phyloP scores from a whole-genome alignment of 2,113 vertebrate genomes.

The Nibea albiflora region DNA sequence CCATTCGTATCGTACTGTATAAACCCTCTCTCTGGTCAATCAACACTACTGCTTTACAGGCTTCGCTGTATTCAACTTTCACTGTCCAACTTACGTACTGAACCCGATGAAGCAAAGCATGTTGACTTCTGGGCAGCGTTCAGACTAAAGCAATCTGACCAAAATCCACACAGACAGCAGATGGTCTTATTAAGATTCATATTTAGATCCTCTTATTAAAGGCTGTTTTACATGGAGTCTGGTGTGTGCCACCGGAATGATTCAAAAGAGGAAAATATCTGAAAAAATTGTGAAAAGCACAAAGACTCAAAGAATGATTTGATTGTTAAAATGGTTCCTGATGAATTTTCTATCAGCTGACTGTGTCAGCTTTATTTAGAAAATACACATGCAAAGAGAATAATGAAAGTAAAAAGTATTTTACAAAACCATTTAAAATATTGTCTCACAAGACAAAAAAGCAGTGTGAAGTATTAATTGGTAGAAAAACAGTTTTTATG shows the following conservation, averaged over 20 bases:
- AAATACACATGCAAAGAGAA: background rate
- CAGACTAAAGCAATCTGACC: slow-evolving; percentile 51
- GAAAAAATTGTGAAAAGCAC: background rate
- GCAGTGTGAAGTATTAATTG: background rate
- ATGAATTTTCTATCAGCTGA: background rate
- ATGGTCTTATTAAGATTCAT: background rate
- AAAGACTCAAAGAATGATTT: background rate
- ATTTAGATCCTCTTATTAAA: background rate
- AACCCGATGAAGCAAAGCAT: background rate
- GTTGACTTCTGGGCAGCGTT: background rate
- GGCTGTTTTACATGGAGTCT: slow-evolving; percentile 14
- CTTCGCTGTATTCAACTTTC: background rate
- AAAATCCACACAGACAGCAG: slow-evolving; percentile 38
- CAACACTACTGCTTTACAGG: slow-evolving; percentile 17
- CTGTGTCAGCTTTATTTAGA: background rate
- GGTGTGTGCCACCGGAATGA: slow-evolving; percentile 1
- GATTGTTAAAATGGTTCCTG: background rate
- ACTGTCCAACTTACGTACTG: background rate
- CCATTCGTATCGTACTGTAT: slow-evolving; percentile 57
- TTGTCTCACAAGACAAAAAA: background rate
- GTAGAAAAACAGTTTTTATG: background rate
- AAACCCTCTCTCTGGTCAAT: background rate
- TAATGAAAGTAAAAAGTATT: background rate
- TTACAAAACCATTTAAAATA: background rate
- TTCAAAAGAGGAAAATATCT: background rate